A percentile compares a stretch with the other conserved stretches of the same genome.
These are phyloP conservation scores for Odontocolon sp. DNA, from an alignment of 2,888 invertebrate genomes.

Conservation along the genomic window DNA sequence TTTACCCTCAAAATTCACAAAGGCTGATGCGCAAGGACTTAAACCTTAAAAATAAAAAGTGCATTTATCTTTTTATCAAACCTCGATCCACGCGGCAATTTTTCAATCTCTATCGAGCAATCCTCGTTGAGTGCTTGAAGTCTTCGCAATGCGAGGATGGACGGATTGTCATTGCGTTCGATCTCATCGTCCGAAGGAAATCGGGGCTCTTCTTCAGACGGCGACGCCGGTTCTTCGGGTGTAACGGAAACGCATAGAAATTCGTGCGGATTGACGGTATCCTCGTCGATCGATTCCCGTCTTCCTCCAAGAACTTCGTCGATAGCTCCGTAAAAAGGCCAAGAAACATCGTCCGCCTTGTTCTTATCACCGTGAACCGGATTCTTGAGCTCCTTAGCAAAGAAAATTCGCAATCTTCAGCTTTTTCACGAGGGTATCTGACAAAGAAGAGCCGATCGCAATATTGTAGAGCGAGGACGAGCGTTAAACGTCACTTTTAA, in stretches of 20 bases:
- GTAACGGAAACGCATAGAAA: slow-evolving; percentile 73
- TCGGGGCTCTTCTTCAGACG: slow-evolving; percentile 53
- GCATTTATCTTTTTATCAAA: background rate
- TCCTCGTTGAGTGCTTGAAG: slow-evolving; percentile 56
- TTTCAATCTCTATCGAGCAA: slow-evolving; percentile 60
- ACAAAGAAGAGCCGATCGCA: background rate
- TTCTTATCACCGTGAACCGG: slow-evolving; percentile 76
- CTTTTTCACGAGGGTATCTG: background rate
- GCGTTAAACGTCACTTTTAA: slow-evolving; percentile 18
- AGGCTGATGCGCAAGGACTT: too few species aligned
- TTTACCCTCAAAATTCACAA: too few species aligned
- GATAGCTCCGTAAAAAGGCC: slow-evolving; percentile 75
- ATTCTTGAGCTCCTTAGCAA: slow-evolving; percentile 73
- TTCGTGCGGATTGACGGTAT: slow-evolving; percentile 72
- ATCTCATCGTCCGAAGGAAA: slow-evolving; percentile 55
- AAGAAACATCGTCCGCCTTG: slow-evolving; percentile 75
- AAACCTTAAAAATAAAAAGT: too few species aligned
- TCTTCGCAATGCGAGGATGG: slow-evolving; percentile 52
- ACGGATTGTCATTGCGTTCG: slow-evolving; percentile 56
- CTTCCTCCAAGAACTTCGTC: slow-evolving; percentile 70
- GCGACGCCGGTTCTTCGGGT: slow-evolving; percentile 62
- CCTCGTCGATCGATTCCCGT: slow-evolving; percentile 44
- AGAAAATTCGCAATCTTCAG: background rate
- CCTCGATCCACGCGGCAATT: slow-evolving; percentile 49
- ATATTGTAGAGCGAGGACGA: background rate